Evolutionary conservation across 1,140 invertebrate species (phyloP), one percentile per base, ranked within the genome.

Genomic region (Aphelinus certus): DNA sequence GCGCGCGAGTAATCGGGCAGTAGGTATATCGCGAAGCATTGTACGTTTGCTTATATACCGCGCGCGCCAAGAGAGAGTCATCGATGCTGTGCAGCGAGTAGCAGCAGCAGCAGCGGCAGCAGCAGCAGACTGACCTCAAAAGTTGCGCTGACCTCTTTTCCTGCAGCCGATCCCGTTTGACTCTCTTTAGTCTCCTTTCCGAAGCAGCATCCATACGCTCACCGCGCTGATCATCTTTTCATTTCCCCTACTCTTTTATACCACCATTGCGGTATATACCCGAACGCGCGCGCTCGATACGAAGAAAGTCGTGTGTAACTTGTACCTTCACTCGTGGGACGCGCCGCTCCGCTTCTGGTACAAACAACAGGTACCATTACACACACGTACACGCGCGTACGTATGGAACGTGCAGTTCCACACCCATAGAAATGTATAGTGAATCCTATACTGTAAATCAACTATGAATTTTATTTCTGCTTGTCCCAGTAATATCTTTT

Each of bases 81-180:
- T 51, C 73, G 68, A 68, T 60, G 53, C 49, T 61, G 56, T n/a
- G 7, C 26, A 51, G 65, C 5, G 7, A 61, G 7, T 53, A 4
- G 4, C 4, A 6, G 51, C n/a, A 53, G 3, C 46, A 26, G 3
- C 1, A 65, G 58, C 26, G 51, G 9, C 51, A 53, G 9, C 51
- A 6, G 9, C 4, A 9, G 4, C 63, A 58, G 26, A 75, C 62
- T 68, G 62, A 65, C 57, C 69, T 68, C 65, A 66, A 68, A 56
- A 70, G 46, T 63, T 45, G 5, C 7, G 42, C 3, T 75, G 73
- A 65, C 71, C 73, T 73, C 73, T 70, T 78, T 63, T 67, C 57
- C 2, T 48, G 47, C 1, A 46, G n/a, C 7, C 49, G 62, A 68
- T 71, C 68, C 68, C 69, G 63, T 71, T 74, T 58, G 61, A 75